These are phyloP conservation scores for Sebastes reedi DNA, from an alignment of 2,797 vertebrate species.

Conservation along the genomic window DNA sequence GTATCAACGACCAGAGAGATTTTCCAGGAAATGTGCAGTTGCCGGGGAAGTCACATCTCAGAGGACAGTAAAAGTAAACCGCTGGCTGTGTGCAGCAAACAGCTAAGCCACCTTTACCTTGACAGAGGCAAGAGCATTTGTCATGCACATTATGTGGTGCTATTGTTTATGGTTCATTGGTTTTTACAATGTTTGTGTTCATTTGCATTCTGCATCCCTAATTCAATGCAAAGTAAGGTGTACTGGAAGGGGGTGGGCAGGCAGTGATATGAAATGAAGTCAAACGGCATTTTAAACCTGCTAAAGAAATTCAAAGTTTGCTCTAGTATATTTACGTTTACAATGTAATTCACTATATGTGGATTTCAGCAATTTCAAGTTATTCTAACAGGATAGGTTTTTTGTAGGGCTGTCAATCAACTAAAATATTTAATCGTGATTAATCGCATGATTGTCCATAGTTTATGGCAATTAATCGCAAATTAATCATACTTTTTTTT, in stretches of 20 bases:
- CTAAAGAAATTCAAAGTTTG: neutral
- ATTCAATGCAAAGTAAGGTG: neutral
- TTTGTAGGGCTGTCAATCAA: neutral
- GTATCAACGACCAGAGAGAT: neutral
- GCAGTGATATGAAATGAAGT: neutral
- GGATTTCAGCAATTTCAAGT: neutral
- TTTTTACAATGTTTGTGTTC: slow-evolving; percentile 5
- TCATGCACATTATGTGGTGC: slow-evolving; percentile 16
- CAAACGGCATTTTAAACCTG: neutral
- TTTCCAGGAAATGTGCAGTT: neutral
- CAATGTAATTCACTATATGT: neutral
- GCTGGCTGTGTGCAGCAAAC: neutral
- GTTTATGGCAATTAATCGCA: no score
- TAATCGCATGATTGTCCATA: no score
- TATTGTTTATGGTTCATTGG: slow-evolving; percentile 24
- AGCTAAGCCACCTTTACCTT: slow-evolving; percentile 7
- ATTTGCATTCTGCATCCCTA: slow-evolving; percentile 21
- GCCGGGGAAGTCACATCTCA: neutral
- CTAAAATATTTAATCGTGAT: no score
- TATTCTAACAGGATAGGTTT: neutral
- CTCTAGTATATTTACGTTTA: neutral
- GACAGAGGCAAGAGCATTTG: slow-evolving; percentile 9
- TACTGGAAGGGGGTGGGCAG: neutral
- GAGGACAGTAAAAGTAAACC: neutral
- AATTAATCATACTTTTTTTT: no score